Conservation (phyloP, 2,797 vertebrate genomes). For the Hozukius guyotensis region DNA sequence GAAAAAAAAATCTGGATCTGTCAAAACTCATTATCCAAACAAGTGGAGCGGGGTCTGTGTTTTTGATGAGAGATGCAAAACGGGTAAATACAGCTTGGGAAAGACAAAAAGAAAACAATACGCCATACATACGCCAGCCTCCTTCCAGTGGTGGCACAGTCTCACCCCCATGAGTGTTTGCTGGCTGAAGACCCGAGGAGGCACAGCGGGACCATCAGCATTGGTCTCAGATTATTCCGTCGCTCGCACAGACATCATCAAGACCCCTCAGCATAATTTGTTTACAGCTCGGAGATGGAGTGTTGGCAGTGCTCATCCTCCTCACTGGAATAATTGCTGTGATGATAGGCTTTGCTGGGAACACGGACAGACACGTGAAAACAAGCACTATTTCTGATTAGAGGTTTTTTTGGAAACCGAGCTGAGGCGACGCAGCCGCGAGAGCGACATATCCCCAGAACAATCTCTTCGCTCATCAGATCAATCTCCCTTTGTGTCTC, state of each 20-base stretch:
- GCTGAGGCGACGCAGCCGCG: conserved; percentile 21
- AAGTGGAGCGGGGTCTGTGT: conserved; percentile 10
- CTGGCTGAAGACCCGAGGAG: conserved; percentile 32
- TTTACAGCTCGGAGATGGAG: conserved; percentile 71
- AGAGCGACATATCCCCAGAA: conserved; percentile 16
- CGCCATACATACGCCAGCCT: not conserved
- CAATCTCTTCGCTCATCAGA: conserved; percentile 51
- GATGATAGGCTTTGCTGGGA: conserved; percentile 71
- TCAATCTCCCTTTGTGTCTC: conserved; percentile 37
- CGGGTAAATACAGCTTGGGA: conserved; percentile 1
- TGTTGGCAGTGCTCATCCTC: conserved; percentile 61
- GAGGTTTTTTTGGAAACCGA: conserved; percentile 36
- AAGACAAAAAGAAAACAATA: not conserved
- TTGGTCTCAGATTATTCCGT: conserved; percentile 55
- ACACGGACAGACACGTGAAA: conserved; percentile 62
- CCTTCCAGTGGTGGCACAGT: not conserved
- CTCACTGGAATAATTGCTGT: conserved; percentile 76
- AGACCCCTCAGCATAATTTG: conserved; percentile 71
- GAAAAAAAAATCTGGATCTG: conserved; percentile 10
- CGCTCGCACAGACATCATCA: conserved; percentile 60
- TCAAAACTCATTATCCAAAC: conserved; percentile 53
- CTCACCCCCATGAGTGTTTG: conserved; percentile 9
- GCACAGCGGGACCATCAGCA: conserved; percentile 50
- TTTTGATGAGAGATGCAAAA: conserved; percentile 32
- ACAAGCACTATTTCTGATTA: conserved; percentile 67